These are phyloP conservation scores for Subacronicta megacephala DNA, from an alignment of 2,888 invertebrate genomes.

Conservation along the genomic window DNA sequence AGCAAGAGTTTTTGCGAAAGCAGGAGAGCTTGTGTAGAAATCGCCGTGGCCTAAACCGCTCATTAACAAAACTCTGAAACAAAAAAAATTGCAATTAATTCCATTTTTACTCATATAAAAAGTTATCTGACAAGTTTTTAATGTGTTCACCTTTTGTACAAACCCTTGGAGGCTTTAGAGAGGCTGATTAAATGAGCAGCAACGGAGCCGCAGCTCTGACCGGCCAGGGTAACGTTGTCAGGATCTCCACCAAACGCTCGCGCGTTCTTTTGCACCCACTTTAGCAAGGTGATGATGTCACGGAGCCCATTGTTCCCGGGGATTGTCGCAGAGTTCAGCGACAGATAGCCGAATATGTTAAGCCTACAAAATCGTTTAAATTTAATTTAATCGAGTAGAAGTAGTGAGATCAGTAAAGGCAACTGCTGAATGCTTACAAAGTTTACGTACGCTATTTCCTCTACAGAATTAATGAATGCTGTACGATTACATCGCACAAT, in stretches of 20 bases:
- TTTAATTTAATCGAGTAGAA: too few species aligned
- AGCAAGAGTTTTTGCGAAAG: conserved; percentile 46
- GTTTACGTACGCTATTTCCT: too few species aligned
- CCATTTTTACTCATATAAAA: too few species aligned
- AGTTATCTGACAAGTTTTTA: neutral
- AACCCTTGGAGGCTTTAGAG: conserved; percentile 50
- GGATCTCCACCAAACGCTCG: conserved; percentile 60
- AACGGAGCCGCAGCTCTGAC: conserved; percentile 59
- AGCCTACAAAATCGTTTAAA: conserved; percentile 28
- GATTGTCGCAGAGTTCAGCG: conserved; percentile 56
- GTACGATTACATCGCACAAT: too few species aligned
- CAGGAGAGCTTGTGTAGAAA: conserved; percentile 52
- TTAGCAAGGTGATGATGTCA: conserved; percentile 56
- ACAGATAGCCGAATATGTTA: conserved; percentile 68
- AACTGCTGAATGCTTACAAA: too few species aligned
- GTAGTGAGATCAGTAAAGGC: too few species aligned
- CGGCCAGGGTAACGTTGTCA: conserved; percentile 57
- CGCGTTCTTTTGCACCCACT: conserved; percentile 63
- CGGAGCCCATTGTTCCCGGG: conserved; percentile 70
- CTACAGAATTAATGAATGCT: too few species aligned
- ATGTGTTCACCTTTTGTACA: conserved; percentile 56
- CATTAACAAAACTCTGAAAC: conserved; percentile 54
- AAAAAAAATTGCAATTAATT: too few species aligned
- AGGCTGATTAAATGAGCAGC: conserved; percentile 58
- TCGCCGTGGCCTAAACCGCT: conserved; percentile 51